Evolutionary conservation across 2,113 vertebrate genomes (phyloP).

Genomic region (Saccopteryx leptura): DNA sequence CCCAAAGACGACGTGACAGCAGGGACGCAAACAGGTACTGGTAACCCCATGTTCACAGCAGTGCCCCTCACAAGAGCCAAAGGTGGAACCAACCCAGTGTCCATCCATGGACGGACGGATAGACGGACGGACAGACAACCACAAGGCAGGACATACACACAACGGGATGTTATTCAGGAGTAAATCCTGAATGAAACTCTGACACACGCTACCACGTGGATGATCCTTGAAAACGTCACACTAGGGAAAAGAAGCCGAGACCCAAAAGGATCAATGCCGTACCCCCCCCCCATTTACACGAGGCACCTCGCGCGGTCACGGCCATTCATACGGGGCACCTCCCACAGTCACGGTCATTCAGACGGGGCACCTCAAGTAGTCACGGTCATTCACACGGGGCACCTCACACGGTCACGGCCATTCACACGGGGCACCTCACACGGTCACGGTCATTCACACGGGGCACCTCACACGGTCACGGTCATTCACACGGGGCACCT

Average conservation of each 20-base stretch:
- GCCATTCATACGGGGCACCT: no score
- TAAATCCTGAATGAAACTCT: neutral
- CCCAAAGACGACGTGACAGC: neutral
- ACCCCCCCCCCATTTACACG: neutral
- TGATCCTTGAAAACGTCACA: neutral
- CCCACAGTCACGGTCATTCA: no score
- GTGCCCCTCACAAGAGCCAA: neutral
- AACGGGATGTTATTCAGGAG: neutral
- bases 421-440: no score
- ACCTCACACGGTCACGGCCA: no score
- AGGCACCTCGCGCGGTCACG: neutral
- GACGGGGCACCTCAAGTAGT: no score
- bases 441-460: no score
- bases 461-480: no score
- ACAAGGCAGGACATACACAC: neutral
- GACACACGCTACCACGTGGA: neutral
- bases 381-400: no score
- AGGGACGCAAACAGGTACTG: neutral
- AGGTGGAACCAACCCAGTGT: neutral
- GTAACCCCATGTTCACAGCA: neutral
- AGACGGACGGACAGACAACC: neutral
- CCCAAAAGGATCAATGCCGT: no score
- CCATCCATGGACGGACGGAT: neutral
- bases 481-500: no score
- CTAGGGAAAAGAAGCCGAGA: neutral